Conservation (phyloP, 2,888 invertebrate species). For the Catocala sponsa region DNA sequence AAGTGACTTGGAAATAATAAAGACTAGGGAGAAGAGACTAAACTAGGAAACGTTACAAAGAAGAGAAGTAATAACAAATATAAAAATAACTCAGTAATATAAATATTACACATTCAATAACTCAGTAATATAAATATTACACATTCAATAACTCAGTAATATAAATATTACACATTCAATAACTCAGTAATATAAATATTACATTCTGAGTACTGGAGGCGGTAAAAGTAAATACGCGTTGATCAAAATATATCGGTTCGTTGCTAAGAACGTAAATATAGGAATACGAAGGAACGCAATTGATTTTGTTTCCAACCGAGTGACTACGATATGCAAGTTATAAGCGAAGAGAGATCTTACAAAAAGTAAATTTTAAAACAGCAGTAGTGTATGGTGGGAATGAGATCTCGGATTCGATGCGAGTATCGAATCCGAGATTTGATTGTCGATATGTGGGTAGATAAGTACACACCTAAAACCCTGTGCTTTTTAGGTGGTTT, state of each 20-base stretch:
- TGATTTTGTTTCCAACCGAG: conserved; percentile 47
- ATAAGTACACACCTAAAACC: too few relatives aligned
- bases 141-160: not conserved
- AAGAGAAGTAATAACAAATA: not conserved
- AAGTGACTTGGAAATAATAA: too few relatives aligned
- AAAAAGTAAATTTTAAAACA: not conserved
- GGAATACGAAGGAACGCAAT: conserved; percentile 31
- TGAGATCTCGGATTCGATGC: too few relatives aligned
- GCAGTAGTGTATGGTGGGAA: too few relatives aligned
- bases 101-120: not conserved
- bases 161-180: too few relatives aligned
- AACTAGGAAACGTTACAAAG: too few relatives aligned
- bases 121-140: not conserved
- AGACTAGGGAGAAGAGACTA: too few relatives aligned
- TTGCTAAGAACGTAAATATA: conserved; percentile 29
- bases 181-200: not conserved
- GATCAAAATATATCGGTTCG: conserved; percentile 23
- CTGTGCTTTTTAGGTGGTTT: too few relatives aligned
- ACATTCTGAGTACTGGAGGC: not conserved
- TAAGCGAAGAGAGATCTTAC: conserved; percentile 2
- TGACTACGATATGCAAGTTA: conserved; percentile 21
- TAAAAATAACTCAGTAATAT: not conserved
- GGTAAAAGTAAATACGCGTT: not conserved
- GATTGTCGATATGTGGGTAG: too few relatives aligned
- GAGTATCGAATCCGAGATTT: too few relatives aligned